A percentile compares a stretch with the other conserved stretches of the same genome.
These are phyloP conservation scores for Centropristis striata DNA, from an alignment of 2,113 vertebrate genomes.

Conservation along the genomic window DNA sequence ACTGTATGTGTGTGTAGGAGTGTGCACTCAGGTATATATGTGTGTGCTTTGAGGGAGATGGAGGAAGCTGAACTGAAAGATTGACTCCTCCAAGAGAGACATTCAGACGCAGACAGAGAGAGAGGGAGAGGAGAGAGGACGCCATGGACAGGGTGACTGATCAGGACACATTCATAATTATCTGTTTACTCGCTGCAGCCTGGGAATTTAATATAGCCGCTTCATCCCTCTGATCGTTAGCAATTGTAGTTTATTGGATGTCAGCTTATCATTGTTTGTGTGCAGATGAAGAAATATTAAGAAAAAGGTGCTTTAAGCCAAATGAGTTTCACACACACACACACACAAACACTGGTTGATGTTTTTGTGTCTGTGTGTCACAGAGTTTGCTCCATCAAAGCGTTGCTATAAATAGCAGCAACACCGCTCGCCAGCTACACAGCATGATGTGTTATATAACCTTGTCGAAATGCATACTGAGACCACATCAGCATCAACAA, in stretches of 20 bases:
- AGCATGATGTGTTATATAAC: constrained; percentile 77
- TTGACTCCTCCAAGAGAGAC: constrained; percentile 34
- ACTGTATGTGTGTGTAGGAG: not conserved
- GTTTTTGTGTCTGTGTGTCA: constrained; percentile 78
- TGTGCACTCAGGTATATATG: not conserved
- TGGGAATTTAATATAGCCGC: constrained; percentile 23
- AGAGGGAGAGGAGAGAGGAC: constrained; percentile 2
- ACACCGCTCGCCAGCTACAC: constrained; percentile 43
- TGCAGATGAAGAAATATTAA: not conserved
- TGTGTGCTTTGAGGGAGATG: not conserved
- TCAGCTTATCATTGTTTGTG: constrained; percentile 1
- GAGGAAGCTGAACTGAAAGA: constrained; percentile 11
- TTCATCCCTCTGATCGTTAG: constrained; percentile 18
- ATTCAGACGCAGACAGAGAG: not conserved
- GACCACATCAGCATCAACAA: constrained; percentile 65
- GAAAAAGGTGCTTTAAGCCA: constrained; percentile 10
- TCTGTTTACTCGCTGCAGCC: constrained; percentile 44
- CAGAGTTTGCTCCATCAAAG: constrained; percentile 68
- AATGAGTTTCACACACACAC: constrained; percentile 10
- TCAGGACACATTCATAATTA: constrained; percentile 53
- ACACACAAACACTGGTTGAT: constrained; percentile 26
- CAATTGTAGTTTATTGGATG: constrained; percentile 22
- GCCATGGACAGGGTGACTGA: constrained; percentile 35
- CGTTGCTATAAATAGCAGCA: constrained; percentile 75
- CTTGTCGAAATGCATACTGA: constrained; percentile 59